A percentile compares a stretch with the other conserved stretches of the same genome.
Evolutionary conservation across 2,888 invertebrate species (phyloP).

Genomic region (Rutpela maculata): DNA sequence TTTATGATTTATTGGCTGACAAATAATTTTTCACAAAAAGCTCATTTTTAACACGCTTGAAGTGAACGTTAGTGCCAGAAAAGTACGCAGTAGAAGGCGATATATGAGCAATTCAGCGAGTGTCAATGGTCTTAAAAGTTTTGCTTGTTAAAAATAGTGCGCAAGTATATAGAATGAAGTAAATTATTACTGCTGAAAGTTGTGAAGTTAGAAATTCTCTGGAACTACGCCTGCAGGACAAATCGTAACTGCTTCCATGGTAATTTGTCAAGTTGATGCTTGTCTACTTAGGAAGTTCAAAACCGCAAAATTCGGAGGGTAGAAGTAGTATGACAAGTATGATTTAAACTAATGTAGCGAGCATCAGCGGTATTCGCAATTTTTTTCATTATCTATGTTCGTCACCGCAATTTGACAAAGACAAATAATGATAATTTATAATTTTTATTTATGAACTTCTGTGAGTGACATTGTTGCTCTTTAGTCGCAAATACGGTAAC

Average conservation of each 20-base stretch:
- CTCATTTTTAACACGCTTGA: constrained; percentile 42
- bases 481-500: no score
- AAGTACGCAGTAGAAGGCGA: constrained; percentile 44
- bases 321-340: constrained; percentile 17
- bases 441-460: background rate
- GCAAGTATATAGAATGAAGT: background rate
- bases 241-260: constrained; percentile 53
- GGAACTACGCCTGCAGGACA: constrained; percentile 46
- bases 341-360: constrained; percentile 20
- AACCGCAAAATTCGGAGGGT: constrained; percentile 29
- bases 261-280: constrained; percentile 54
- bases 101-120: constrained; percentile 44
- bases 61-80: constrained; percentile 49
- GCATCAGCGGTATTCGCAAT: background rate
- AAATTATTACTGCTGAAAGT: background rate
- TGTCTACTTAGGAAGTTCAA: constrained; percentile 43
- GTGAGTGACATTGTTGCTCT: no score
- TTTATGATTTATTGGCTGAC: constrained; percentile 39
- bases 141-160: constrained; percentile 25
- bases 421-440: background rate
- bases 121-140: constrained; percentile 47
- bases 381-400: background rate
- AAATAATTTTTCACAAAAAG: constrained; percentile 50
- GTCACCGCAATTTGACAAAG: background rate
- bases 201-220: constrained; percentile 21